Evolutionary conservation across 2,113 vertebrate genomes (phyloP).

Genomic region (Piaya cayana): DNA sequence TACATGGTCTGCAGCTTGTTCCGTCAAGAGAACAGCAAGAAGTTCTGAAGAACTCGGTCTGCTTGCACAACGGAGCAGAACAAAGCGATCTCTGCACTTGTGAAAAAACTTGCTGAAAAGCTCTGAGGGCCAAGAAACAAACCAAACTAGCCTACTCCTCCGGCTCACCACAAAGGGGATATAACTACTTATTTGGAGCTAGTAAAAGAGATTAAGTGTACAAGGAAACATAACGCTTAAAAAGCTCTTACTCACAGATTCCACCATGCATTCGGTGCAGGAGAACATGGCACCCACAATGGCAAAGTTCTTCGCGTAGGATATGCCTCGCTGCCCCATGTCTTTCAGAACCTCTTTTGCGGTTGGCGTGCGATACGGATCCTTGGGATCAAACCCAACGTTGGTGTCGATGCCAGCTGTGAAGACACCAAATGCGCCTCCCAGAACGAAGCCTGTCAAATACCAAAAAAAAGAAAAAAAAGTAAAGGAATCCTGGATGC

Average conservation of each 20-base stretch:
- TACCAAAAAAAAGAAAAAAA: background rate
- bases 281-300: conserved; percentile 98
- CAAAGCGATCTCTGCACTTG: too few relatives aligned
- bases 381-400: conserved; percentile 95
- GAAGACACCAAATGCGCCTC: conserved; percentile 95
- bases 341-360: conserved; percentile 95
- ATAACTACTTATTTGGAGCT: background rate
- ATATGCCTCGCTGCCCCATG: conserved; percentile 97
- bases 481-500: too few relatives aligned
- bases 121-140: background rate
- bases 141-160: background rate
- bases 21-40: background rate
- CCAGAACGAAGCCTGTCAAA: conserved; percentile 89
- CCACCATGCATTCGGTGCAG: conserved; percentile 94
- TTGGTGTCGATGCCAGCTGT: conserved; percentile 97
- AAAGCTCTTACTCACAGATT: conserved; percentile 85
- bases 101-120: background rate
- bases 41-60: background rate
- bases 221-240: background rate
- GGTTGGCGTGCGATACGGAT: conserved; percentile 89
- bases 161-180: background rate
- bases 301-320: conserved; percentile 98
- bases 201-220: background rate
- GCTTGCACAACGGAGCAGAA: too few relatives aligned
- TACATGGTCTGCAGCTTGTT: background rate